Percentiles rank a stretch among this genome's conserved stretches.
Evolutionary conservation across 2,888 invertebrate species (phyloP).

Genomic region (Electrophaes corylata): DNA sequence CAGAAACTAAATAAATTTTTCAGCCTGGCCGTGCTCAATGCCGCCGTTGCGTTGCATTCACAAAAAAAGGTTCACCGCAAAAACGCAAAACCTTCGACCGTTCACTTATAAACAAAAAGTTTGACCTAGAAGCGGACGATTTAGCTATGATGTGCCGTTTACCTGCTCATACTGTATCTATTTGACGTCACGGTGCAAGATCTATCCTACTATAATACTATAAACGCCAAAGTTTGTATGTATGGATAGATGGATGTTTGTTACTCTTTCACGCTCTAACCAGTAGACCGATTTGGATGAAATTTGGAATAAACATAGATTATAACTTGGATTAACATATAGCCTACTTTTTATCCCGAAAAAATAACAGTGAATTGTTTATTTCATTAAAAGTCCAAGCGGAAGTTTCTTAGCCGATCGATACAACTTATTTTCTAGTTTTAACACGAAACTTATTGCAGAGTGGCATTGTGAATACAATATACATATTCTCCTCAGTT

Average conservation of each 20-base stretch:
- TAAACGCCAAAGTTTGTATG: too few species aligned
- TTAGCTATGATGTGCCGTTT: conserved; percentile 33
- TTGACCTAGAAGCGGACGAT: conserved; percentile 56
- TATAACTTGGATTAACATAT: too few species aligned
- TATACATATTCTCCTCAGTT: too few species aligned
- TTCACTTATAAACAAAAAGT: conserved; percentile 55
- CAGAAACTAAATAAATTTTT: conserved; percentile 5
- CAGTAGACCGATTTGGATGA: too few species aligned
- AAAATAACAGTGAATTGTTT: background rate
- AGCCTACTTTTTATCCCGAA: too few species aligned
- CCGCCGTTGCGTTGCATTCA: conserved; percentile 36
- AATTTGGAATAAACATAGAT: too few species aligned
- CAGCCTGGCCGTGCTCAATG: conserved; percentile 12
- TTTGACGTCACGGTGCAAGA: conserved; percentile 12
- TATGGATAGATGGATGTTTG: too few species aligned
- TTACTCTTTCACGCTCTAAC: too few species aligned
- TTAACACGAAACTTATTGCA: too few species aligned
- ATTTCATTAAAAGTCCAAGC: background rate
- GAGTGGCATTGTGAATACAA: too few species aligned
- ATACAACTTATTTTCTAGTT: too few species aligned
- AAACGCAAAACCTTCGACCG: conserved; percentile 57
- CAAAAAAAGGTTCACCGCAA: conserved; percentile 41
- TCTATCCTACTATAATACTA: too few species aligned
- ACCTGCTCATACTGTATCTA: conserved; percentile 27
- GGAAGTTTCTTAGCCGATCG: background rate